Percentiles rank a stretch among this genome's conserved stretches.
phyloP scores from a whole-genome alignment of 2,113 vertebrate genomes.

The Cepphus grylle region DNA sequence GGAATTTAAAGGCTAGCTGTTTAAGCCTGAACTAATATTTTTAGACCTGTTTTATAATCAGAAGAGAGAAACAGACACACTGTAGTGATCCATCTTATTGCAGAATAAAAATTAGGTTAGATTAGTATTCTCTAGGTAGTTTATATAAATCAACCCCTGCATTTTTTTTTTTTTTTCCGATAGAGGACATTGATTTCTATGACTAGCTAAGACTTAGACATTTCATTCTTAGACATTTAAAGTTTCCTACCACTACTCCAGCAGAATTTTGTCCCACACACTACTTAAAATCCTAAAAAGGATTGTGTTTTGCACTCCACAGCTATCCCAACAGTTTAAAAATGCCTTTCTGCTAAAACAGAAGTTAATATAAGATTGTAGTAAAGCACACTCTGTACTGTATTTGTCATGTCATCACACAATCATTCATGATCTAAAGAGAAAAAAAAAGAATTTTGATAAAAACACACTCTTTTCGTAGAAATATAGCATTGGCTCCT shows the following conservation, averaged over 20 bases:
- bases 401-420: background rate
- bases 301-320: background rate
- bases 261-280: background rate
- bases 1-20: background rate
- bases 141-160: background rate
- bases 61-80: background rate
- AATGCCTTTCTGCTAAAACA: background rate
- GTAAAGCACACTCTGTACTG: background rate
- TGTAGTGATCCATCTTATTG: background rate
- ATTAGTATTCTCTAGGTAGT: background rate
- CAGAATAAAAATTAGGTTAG: background rate
- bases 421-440: background rate
- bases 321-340: background rate
- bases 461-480: background rate
- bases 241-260: background rate
- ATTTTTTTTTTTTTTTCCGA: background rate
- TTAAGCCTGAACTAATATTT: background rate
- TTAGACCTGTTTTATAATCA: background rate
- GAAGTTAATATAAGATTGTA: background rate
- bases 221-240: background rate
- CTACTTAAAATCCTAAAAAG: background rate
- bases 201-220: background rate
- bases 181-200: background rate
- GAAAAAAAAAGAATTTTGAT: background rate
- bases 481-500: background rate